phyloP scores from a whole-genome alignment of 2,888 invertebrate species.

The Rotaria macrura region DNA sequence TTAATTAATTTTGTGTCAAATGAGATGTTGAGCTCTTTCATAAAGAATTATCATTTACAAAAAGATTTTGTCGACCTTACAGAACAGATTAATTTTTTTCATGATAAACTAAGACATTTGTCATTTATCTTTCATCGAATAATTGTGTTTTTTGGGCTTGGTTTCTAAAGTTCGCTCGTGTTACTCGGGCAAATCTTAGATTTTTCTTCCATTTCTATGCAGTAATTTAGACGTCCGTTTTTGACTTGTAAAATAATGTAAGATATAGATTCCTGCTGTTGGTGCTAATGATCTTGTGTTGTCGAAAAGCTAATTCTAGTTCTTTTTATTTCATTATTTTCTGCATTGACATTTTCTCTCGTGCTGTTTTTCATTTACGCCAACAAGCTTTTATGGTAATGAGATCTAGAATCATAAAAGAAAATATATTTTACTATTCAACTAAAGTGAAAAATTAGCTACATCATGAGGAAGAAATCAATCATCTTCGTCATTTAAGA shows the following conservation, averaged over 20 bases:
- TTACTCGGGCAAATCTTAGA: no score
- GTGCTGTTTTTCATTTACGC: neutral
- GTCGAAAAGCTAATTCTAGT: neutral
- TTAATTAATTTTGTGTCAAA: no score
- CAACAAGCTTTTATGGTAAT: neutral
- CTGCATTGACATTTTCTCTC: neutral
- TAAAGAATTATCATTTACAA: neutral
- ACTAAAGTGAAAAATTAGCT: no score
- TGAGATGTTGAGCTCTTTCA: no score
- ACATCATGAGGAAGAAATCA: no score
- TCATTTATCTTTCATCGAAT: neutral
- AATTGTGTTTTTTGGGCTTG: neutral
- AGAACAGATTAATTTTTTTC: neutral
- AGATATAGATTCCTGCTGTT: neutral
- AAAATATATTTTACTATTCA: no score
- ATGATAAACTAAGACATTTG: neutral
- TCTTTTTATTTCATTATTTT: neutral
- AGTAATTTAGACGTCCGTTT: neutral
- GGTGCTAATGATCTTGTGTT: neutral
- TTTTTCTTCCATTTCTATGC: no score
- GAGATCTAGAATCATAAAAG: neutral
- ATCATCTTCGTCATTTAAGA: no score
- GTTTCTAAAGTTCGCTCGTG: neutral
- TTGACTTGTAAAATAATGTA: neutral
- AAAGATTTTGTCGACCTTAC: neutral